Conservation (phyloP, 2,888 invertebrate species). For the Flabesymbios commensalis region DNA sequence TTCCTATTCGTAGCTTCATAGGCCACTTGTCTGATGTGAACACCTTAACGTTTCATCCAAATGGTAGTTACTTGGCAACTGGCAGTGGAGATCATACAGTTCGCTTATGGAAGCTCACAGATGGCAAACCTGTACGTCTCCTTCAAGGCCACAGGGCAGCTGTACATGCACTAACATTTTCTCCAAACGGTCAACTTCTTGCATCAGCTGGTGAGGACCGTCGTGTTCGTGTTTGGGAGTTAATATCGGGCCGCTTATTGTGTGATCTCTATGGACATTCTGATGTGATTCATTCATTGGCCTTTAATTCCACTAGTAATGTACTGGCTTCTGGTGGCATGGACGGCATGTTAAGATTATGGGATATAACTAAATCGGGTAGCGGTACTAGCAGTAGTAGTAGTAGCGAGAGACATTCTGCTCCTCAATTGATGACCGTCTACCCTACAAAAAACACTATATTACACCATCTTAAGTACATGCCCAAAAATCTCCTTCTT, state of each 20-base stretch:
- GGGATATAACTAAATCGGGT: constrained; percentile 74
- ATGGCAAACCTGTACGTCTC: constrained; percentile 80
- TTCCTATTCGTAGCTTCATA: constrained; percentile 80
- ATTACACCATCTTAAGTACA: not conserved
- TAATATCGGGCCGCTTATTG: constrained; percentile 70
- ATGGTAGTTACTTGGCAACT: constrained; percentile 84
- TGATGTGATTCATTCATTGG: constrained; percentile 69
- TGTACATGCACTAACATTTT: constrained; percentile 79
- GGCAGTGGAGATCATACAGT: constrained; percentile 89
- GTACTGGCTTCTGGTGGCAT: constrained; percentile 77
- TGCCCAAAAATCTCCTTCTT: not conserved
- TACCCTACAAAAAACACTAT: not conserved
- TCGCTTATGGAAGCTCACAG: constrained; percentile 83
- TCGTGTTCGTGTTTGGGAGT: constrained; percentile 74
- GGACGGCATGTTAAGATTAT: constrained; percentile 83
- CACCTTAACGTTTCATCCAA: constrained; percentile 89
- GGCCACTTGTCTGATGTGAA: constrained; percentile 89
- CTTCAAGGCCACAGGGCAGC: constrained; percentile 73
- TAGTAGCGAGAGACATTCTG: too few relatives aligned
- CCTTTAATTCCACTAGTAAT: constrained; percentile 69
- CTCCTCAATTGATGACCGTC: not conserved
- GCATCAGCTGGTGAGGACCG: constrained; percentile 75
- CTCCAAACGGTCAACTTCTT: constrained; percentile 80
- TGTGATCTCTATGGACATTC: constrained; percentile 72
- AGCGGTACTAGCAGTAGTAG: too few relatives aligned